Evolutionary conservation across 2,113 vertebrate genomes (phyloP), one percentile per base, ranked within the genome.

Genomic region (Pterocles burchelli): DNA sequence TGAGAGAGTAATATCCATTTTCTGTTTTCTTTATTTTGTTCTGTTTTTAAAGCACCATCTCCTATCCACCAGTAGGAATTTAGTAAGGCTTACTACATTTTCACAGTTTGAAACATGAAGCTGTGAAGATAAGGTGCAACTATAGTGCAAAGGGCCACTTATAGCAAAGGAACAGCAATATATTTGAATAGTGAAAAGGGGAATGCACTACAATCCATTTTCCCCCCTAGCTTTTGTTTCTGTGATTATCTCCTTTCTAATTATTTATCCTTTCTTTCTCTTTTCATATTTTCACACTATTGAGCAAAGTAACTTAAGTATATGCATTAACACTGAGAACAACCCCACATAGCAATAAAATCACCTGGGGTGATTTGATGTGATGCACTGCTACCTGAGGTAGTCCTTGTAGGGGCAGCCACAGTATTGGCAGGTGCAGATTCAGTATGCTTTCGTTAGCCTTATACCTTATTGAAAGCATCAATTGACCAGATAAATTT

Each of bases 81-180:
- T 87, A 85, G 49, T 29, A 91, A 92, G 66, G 57, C 36, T 38
- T 93, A 72, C 81, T 93, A 63, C 12, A 36, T 65, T 72, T 7
- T 82, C 49, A 54, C 58, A 49, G 33, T 54, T 72, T 88, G 81
- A 91, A 95, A 93, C n/a, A 67, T 10, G 45, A 46, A 72, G 45
- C 48, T 63, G 24, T 73, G 93, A 89, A 49, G 76, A 79, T 70
- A 91, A 94, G 31, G 28, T 80, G 59, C 59, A 86, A 33, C 43
- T 84, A 13, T 13, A 55, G 31, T 58, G 63, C 80, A 93, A 91
- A 92, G 51, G 33, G 46, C 24, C 85, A 58, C 80, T 88, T 88
- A 67, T 79, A 84, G 49, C 51, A 61, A 34, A 2, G 10, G 25
- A 93, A 79, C 3, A 90, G 46, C 41, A 79, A 46, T 51, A 59